Conservation (phyloP, 1,140 invertebrate genomes). For the Reticulitermes speratus region DNA sequence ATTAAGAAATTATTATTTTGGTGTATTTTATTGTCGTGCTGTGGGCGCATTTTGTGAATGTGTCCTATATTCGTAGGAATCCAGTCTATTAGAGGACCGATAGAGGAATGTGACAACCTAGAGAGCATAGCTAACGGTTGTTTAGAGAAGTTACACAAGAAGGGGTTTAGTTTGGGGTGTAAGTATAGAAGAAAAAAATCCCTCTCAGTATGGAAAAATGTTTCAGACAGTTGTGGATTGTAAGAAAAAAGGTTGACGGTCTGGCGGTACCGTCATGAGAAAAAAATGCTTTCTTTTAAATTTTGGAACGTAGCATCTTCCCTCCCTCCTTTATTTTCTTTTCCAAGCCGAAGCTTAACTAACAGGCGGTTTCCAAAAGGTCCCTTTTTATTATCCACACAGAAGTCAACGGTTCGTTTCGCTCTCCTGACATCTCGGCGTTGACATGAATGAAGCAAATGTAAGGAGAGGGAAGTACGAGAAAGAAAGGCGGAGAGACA, state of each 20-base stretch:
- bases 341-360: not conserved
- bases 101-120: not conserved
- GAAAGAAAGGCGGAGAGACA: not conserved
- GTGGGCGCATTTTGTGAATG: not conserved
- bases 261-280: not conserved
- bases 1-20: not conserved
- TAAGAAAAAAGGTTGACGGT: too few species aligned
- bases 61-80: not conserved
- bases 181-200: too few species aligned
- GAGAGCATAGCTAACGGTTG: too few species aligned
- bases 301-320: not conserved
- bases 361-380: conserved; percentile 3
- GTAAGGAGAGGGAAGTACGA: not conserved
- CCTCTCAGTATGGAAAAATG: too few species aligned
- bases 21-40: not conserved
- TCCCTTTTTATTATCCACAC: conserved; percentile 12
- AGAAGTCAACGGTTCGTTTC: conserved; percentile 11
- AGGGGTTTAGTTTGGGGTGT: too few species aligned
- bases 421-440: not conserved
- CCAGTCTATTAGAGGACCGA: not conserved
- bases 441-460: conserved; percentile 16
- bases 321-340: not conserved
- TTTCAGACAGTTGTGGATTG: too few species aligned
- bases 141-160: too few species aligned
- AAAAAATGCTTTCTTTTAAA: not conserved